Conservation (phyloP, 2,797 vertebrate genomes). For the Microctenopoma lineatum region DNA sequence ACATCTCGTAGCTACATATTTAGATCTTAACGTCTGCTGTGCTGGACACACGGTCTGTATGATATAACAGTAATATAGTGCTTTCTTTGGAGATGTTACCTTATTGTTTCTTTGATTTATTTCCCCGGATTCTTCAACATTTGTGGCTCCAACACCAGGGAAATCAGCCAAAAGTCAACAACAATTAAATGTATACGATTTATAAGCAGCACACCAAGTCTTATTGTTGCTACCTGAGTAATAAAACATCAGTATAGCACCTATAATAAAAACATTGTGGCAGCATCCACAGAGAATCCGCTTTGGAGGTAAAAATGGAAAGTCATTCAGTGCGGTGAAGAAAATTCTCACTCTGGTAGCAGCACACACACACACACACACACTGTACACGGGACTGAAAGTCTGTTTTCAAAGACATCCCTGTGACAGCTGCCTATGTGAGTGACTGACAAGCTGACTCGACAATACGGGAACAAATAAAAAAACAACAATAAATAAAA, state of each 20-base stretch:
- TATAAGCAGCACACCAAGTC: constrained; percentile 53
- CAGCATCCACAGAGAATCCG: constrained; percentile 26
- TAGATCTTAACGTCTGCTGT: constrained; percentile 3
- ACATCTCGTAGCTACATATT: constrained; percentile 12
- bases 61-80: constrained; percentile 34
- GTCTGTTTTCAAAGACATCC: constrained; percentile 5
- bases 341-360: constrained; percentile 22
- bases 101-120: constrained; percentile 66
- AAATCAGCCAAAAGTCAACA: constrained; percentile 70
- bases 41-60: constrained; percentile 16
- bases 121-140: constrained; percentile 52
- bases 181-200: constrained; percentile 74
- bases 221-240: constrained; percentile 49
- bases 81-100: constrained; percentile 38
- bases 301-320: constrained; percentile 27
- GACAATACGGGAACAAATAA: constrained; percentile 29
- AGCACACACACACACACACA: neutral
- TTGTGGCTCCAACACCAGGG: constrained; percentile 43
- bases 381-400: neutral
- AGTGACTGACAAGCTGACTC: constrained; percentile 46
- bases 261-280: constrained; percentile 46
- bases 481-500: constrained; percentile 34
- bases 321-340: constrained; percentile 22
- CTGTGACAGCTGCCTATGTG: constrained; percentile 36
- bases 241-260: constrained; percentile 46